Percentiles rank a stretch among this genome's conserved stretches.
Conservation (phyloP, 1,140 invertebrate genomes). For the Bemisia tabaci region DNA sequence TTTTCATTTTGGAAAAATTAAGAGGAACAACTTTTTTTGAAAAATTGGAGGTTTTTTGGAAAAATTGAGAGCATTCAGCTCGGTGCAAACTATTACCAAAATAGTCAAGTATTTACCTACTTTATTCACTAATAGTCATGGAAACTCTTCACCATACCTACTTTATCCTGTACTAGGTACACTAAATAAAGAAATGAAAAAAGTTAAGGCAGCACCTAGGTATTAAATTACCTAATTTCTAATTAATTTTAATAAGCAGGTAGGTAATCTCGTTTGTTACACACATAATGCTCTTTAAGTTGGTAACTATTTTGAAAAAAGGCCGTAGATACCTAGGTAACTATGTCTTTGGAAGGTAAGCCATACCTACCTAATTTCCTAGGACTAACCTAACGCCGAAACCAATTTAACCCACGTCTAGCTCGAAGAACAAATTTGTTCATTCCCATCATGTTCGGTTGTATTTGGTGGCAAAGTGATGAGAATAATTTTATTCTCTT, state of each 20-base stretch:
- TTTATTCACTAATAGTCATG: too few relatives aligned
- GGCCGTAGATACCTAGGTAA: background rate
- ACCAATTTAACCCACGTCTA: background rate
- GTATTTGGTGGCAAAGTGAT: too few relatives aligned
- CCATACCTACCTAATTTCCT: background rate
- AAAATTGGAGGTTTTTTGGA: background rate
- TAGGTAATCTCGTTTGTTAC: background rate
- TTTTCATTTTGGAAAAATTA: too few relatives aligned
- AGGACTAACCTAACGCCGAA: background rate
- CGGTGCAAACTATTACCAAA: background rate
- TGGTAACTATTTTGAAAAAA: background rate
- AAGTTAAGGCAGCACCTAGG: background rate
- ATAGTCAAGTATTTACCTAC: background rate
- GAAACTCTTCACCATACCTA: too few relatives aligned
- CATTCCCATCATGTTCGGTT: too few relatives aligned
- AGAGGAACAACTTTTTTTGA: too few relatives aligned
- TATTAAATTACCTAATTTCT: background rate
- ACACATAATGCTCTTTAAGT: background rate
- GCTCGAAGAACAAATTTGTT: background rate
- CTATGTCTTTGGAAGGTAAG: background rate
- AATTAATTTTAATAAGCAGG: background rate
- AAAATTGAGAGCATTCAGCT: background rate
- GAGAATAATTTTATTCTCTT: too few relatives aligned
- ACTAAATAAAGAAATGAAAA: too few relatives aligned
- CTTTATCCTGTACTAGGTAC: too few relatives aligned